Percentiles rank a stretch among this genome's conserved stretches.
Conservation (phyloP, 2,113 vertebrate genomes). For the Anseranas semipalmata region DNA sequence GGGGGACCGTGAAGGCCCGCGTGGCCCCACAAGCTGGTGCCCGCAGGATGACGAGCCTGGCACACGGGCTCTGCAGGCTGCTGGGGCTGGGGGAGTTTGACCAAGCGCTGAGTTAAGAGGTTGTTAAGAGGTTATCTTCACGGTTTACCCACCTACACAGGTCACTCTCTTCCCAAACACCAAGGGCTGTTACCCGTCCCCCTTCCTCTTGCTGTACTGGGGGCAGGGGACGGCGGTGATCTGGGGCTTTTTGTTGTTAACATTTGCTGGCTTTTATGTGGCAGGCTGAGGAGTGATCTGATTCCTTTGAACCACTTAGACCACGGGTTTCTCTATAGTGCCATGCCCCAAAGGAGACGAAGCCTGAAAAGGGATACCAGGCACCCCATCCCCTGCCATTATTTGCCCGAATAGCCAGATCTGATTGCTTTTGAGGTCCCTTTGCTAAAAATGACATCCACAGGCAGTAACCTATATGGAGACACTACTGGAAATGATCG, state of each 20-base stretch:
- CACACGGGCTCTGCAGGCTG: rapidly evolving
- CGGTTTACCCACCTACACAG: neutral
- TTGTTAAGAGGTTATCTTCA: neutral
- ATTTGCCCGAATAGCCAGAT: neutral
- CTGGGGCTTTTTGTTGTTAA: neutral
- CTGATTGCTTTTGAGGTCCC: neutral
- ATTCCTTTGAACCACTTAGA: neutral
- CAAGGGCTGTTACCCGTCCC: neutral
- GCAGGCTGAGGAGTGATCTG: neutral
- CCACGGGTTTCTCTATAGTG: neutral
- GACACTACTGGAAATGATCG: neutral
- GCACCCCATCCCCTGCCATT: neutral
- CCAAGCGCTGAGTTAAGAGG: neutral
- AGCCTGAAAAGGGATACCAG: neutral
- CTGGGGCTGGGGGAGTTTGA: neutral
- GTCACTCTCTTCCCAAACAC: neutral
- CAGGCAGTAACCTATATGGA: neutral
- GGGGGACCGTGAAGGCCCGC: neutral
- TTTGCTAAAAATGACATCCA: neutral
- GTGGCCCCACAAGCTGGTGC: neutral
- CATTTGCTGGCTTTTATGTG: neutral
- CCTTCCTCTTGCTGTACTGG: neutral
- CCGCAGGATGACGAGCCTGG: rapidly evolving
- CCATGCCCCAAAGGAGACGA: neutral
- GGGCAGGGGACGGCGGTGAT: neutral